Conservation (phyloP, 2,113 vertebrate genomes). For the Festucalex cinctus region DNA sequence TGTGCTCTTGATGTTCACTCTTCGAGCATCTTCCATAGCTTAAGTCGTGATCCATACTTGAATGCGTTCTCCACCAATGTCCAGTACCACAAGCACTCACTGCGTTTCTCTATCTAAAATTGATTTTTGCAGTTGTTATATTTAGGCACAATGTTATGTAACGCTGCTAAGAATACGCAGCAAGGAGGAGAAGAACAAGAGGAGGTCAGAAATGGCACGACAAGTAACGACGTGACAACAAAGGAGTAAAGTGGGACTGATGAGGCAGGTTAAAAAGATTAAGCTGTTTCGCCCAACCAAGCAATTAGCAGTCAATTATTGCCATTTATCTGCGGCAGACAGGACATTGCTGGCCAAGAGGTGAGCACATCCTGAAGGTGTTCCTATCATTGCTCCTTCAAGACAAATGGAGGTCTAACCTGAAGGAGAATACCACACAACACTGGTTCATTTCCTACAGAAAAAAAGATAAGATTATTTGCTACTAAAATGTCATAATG, state of each 20-base stretch:
- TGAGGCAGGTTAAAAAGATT: slow-evolving; percentile 48
- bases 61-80: background rate
- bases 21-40: background rate
- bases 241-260: slow-evolving; percentile 21
- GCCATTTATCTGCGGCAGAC: slow-evolving; percentile 56
- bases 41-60: background rate
- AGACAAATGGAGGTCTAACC: slow-evolving; percentile 19
- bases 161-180: background rate
- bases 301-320: slow-evolving; percentile 61
- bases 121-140: background rate
- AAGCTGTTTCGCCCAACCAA: slow-evolving; percentile 41
- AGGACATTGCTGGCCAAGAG: slow-evolving; percentile 37
- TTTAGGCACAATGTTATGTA: background rate
- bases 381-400: slow-evolving; percentile 7
- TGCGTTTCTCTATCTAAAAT: background rate
- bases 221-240: slow-evolving; percentile 8
- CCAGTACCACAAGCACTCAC: background rate
- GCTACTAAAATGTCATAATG: background rate
- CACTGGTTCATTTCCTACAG: background rate
- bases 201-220: slow-evolving; percentile 1
- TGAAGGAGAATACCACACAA: background rate
- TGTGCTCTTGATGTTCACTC: background rate
- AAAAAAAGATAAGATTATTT: background rate
- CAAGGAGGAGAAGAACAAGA: slow-evolving; percentile 1
- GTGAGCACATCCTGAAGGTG: slow-evolving; percentile 28